A percentile compares a stretch with the other conserved stretches of the same genome.
phyloP scores from a whole-genome alignment of 2,113 vertebrate species.

The Hippoglossus stenolepis region DNA sequence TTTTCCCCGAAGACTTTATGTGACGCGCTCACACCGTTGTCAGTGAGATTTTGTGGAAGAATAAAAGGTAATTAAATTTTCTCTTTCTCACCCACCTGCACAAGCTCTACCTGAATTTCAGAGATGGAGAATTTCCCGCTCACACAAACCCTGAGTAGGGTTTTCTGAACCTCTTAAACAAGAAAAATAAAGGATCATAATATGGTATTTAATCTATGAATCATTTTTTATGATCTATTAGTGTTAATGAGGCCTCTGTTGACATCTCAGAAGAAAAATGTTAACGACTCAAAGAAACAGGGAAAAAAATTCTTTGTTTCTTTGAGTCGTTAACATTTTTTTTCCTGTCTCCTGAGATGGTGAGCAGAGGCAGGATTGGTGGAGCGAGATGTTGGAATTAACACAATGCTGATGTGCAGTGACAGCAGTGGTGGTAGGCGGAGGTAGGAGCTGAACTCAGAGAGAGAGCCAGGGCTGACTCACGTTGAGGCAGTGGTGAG shows the following conservation, averaged over 20 bases:
- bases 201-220: neutral
- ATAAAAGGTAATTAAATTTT: conserved; percentile 24
- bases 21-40: conserved; percentile 10
- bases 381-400: conserved; percentile 41
- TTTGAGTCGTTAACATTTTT: neutral
- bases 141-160: neutral
- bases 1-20: conserved; percentile 4
- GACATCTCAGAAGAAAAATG: no score
- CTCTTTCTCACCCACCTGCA: conserved; percentile 7
- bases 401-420: conserved; percentile 53
- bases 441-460: conserved; percentile 39
- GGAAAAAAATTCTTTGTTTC: neutral
- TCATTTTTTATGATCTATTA: neutral
- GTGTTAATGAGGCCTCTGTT: neutral
- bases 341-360: conserved; percentile 19
- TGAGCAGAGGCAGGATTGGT: conserved; percentile 27
- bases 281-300: no score
- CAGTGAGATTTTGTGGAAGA: neutral
- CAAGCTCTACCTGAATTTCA: neutral
- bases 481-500: conserved; percentile 34
- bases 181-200: neutral
- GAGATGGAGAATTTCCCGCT: neutral
- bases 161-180: neutral
- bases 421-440: conserved; percentile 59
- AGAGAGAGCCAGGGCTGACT: conserved; percentile 39